phyloP scores from a whole-genome alignment of 2,113 vertebrate species.

The Sorex fumeus region DNA sequence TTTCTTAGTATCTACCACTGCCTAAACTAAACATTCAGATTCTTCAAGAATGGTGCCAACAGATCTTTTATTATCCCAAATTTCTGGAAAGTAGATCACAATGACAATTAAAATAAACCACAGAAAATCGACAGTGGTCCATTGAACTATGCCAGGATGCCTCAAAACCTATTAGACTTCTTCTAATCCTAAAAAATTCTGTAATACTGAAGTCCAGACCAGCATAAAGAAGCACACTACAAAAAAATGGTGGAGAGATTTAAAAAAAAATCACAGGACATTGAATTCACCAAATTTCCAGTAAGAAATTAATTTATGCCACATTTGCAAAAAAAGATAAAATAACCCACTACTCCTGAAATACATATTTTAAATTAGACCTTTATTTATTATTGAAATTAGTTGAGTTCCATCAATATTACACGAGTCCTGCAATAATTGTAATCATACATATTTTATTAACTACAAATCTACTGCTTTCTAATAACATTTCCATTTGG shows the following conservation, averaged over 20 bases:
- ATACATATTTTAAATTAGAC: constrained; percentile 82
- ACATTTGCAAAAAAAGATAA: constrained; percentile 81
- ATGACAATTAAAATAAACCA: constrained; percentile 74
- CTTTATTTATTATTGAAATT: constrained; percentile 90
- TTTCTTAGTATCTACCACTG: constrained; percentile 26
- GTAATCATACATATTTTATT: constrained; percentile 88
- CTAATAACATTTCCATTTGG: constrained; percentile 88
- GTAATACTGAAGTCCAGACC: constrained; percentile 55
- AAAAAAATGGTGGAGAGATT: constrained; percentile 72
- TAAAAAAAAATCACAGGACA: constrained; percentile 88
- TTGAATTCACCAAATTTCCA: constrained; percentile 87
- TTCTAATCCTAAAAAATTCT: constrained; percentile 39
- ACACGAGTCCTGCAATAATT: constrained; percentile 84
- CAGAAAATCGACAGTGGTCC: constrained; percentile 13
- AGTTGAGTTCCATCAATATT: constrained; percentile 82
- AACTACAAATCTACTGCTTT: constrained; percentile 86
- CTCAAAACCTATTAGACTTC: constrained; percentile 62
- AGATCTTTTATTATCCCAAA: constrained; percentile 48
- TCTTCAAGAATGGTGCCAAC: constrained; percentile 40
- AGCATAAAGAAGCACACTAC: constrained; percentile 76
- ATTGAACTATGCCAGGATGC: constrained; percentile 28
- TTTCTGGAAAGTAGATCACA: constrained; percentile 64
- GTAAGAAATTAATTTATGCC: constrained; percentile 87
- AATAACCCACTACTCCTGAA: constrained; percentile 66
- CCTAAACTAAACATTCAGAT: constrained; percentile 38